Conservation (phyloP, 2,888 invertebrate species). For the Linyphia triangularis region DNA sequence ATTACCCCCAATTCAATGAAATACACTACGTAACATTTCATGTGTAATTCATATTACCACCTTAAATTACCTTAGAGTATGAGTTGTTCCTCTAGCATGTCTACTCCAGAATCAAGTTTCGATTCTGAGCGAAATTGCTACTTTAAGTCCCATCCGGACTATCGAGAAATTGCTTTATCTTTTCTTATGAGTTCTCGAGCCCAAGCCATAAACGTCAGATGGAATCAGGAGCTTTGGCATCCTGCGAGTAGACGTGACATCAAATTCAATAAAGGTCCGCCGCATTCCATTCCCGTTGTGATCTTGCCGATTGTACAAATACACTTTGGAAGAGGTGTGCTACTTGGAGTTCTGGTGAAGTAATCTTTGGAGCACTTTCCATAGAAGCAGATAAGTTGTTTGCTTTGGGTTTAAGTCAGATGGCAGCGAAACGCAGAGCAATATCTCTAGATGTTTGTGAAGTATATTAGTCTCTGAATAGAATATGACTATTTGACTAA, state of each 20-base stretch:
- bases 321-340: slow-evolving; percentile 17
- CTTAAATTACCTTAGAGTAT: neutral
- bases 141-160: slow-evolving; percentile 37
- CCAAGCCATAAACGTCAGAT: slow-evolving; percentile 46
- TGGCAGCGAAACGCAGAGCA: neutral
- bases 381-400: neutral
- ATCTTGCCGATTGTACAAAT: slow-evolving; percentile 37
- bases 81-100: neutral
- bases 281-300: slow-evolving; percentile 22
- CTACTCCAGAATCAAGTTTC: slow-evolving; percentile 46
- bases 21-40: neutral
- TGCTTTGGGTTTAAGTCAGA: neutral
- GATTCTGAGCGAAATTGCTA: slow-evolving; percentile 63
- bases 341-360: neutral
- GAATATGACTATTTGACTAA: neutral
- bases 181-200: slow-evolving; percentile 33
- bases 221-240: slow-evolving; percentile 46
- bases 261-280: slow-evolving; percentile 59
- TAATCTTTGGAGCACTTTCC: neutral
- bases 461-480: neutral
- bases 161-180: slow-evolving; percentile 54
- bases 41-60: neutral
- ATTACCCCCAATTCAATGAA: neutral
- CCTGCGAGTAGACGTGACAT: slow-evolving; percentile 48
- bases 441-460: neutral